phyloP scores from a whole-genome alignment of 2,888 invertebrate genomes.

The Oxyteleia sp. region DNA sequence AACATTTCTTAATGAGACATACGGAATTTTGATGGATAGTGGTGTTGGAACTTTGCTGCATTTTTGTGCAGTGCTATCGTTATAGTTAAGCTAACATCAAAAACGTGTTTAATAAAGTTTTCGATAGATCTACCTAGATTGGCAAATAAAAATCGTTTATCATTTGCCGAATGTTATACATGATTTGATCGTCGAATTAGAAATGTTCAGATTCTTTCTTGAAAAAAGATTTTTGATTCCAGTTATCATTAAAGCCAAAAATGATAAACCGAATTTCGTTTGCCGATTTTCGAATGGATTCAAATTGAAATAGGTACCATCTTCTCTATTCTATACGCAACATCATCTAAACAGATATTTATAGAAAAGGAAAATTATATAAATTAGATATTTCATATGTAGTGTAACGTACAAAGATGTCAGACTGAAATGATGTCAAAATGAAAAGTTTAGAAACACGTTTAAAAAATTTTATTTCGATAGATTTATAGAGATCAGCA shows the following conservation, averaged over 20 bases:
- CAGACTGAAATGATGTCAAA: no score
- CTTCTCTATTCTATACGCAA: slow-evolving; percentile 7
- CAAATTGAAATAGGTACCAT: slow-evolving; percentile 3
- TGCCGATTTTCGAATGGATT: not conserved
- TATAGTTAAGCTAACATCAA: not conserved
- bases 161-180: no score
- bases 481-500: no score
- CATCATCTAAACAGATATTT: slow-evolving; percentile 10
- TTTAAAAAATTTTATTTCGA: no score
- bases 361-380: not conserved
- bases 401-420: not conserved
- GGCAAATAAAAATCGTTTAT: not conserved
- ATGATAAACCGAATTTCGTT: not conserved
- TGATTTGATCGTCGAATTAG: no score
- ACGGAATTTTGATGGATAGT: no score
- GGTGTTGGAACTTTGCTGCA: no score
- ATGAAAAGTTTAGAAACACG: no score
- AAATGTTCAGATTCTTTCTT: no score
- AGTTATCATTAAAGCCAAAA: no score
- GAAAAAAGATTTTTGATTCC: no score
- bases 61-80: not conserved
- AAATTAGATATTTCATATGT: not conserved
- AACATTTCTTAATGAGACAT: no score
- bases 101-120: not conserved
- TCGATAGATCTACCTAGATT: not conserved